Percentiles rank a stretch among this genome's conserved stretches.
phyloP scores from a whole-genome alignment of 2,113 vertebrate species.

The Syrrhaptes paradoxus region DNA sequence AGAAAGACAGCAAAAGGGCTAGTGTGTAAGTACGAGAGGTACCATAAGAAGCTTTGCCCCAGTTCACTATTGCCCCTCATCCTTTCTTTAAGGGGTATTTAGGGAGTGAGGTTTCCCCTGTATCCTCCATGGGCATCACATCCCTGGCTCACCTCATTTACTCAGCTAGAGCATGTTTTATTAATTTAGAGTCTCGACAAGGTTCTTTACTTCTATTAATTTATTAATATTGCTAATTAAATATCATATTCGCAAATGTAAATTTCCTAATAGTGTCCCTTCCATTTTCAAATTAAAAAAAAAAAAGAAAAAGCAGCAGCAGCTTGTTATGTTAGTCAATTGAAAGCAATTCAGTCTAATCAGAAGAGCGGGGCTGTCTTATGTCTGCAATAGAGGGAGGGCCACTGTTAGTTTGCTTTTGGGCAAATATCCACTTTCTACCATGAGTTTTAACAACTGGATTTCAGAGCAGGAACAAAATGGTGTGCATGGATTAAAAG shows the following conservation, averaged over 20 bases:
- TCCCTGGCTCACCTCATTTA: slow-evolving; percentile 53
- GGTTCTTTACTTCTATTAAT: slow-evolving; percentile 81
- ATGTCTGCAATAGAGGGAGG: background rate
- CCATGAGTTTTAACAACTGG: background rate
- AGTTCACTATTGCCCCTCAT: background rate
- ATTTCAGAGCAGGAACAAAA: background rate
- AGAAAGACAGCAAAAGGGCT: background rate
- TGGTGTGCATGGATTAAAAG: background rate
- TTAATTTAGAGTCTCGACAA: slow-evolving; percentile 79
- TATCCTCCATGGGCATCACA: slow-evolving; percentile 12
- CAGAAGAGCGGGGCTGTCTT: background rate
- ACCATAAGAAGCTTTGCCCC: background rate
- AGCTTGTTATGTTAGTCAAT: slow-evolving; percentile 68
- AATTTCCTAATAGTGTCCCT: slow-evolving; percentile 83
- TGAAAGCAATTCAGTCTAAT: slow-evolving; percentile 71
- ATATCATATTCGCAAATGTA: slow-evolving; percentile 84
- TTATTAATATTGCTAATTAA: slow-evolving; percentile 85
- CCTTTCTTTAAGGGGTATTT: background rate
- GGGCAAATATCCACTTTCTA: slow-evolving; percentile 28
- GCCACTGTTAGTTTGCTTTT: background rate
- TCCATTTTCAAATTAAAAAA: slow-evolving; percentile 74
- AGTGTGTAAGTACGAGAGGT: background rate
- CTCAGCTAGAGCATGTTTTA: slow-evolving; percentile 75
- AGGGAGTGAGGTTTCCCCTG: background rate
- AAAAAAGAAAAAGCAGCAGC: slow-evolving; percentile 35